Evolutionary conservation across 2,113 vertebrate species (phyloP), one percentile per base, ranked within the genome.

Genomic region (Chionomys nivalis): DNA sequence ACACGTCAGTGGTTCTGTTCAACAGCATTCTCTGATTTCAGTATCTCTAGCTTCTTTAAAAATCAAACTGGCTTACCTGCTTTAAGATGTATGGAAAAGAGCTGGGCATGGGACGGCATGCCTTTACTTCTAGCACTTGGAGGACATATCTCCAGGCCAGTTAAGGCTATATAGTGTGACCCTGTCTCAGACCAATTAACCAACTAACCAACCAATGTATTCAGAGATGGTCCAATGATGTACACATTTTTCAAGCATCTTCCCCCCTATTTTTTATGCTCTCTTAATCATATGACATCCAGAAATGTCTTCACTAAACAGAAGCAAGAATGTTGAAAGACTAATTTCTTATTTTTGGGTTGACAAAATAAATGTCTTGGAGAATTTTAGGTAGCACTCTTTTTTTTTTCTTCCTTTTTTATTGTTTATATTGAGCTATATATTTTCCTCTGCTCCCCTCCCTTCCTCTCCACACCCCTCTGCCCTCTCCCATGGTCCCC

Each of bases 1-100:
- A 14, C 24, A 66, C 90, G n/a, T 89, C 28, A 78, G 73, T 72
- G 52, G 44, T 36, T 81, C 31, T 82, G 4, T 72, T 73, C 49
- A 31, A 36, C 82, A 76, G 4, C 90, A 65, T 95, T 95, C 92
- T 47, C 24, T 86, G 31, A 72, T 92, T 95, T 94, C 72, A 19
- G 47, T 87, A 28, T 78, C 55, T 82, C 24, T 47, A 42, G 17
- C 47, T 94, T 93, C 58, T 42, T 87, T 89, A 49, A 87, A 93
- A 82, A 89, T 39, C 24, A 75, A 44, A 85, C 1, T 12, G n/a
- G 63, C 44, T 23, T 26, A 70, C 39, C 77, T 89, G 26, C 17
- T 33, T 95, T 47, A 49, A 73, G 77, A 26, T 26, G 24, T 14
- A 7, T 28, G 75, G 73, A 68, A 47, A 73, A 65, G n/a, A 21